Conservation (phyloP, 1,140 invertebrate genomes). For the Drosophila eugracilis region DNA sequence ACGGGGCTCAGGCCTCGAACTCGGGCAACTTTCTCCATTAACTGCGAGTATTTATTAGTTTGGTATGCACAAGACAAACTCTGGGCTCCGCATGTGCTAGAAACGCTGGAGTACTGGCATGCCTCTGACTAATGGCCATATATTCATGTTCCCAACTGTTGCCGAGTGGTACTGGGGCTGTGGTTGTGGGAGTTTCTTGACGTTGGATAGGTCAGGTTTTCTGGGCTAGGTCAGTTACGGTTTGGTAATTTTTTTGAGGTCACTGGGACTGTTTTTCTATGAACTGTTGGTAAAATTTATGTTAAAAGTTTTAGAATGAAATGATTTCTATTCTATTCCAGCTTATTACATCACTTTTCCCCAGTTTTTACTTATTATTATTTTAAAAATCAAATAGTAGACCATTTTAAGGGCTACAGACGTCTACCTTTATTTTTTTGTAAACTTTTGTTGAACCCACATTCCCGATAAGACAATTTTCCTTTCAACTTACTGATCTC, state of each 20-base stretch:
- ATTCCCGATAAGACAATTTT: not conserved
- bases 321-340: too few species aligned
- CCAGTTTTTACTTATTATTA: not conserved
- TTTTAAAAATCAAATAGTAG: not conserved
- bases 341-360: too few species aligned
- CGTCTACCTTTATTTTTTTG: too few species aligned
- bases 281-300: too few species aligned
- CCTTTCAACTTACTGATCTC: not conserved
- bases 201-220: constrained; percentile 43
- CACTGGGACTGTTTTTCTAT: too few species aligned
- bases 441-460: not conserved
- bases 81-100: constrained; percentile 34
- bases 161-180: not conserved
- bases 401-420: too few species aligned
- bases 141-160: not conserved
- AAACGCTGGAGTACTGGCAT: constrained; percentile 34
- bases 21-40: constrained; percentile 53
- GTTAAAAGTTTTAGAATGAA: too few species aligned
- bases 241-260: constrained; percentile 12
- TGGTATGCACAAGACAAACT: constrained; percentile 52
- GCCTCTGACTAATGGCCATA: constrained; percentile 15
- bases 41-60: constrained; percentile 47
- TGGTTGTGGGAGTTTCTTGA: constrained; percentile 14
- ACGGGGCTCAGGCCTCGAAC: constrained; percentile 18
- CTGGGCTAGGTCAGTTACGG: constrained; percentile 56